These are phyloP conservation scores for Hypanus sabinus DNA, from an alignment of 2,113 vertebrate species.

Conservation along the genomic window DNA sequence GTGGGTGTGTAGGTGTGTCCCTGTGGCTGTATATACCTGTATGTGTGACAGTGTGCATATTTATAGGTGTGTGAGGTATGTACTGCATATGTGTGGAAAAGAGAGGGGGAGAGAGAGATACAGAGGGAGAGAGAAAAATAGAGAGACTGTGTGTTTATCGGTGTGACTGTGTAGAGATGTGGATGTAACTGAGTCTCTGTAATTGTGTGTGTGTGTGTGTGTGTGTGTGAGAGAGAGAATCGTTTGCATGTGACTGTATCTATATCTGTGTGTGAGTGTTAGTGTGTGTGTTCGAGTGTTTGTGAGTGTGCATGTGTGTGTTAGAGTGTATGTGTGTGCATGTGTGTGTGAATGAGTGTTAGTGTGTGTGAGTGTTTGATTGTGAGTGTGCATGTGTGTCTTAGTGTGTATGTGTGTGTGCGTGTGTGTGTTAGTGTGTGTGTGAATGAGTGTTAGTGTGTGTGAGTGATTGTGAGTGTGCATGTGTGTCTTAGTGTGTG, in stretches of 20 bases:
- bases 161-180: not conserved
- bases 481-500: not conserved
- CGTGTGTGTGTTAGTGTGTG: not conserved
- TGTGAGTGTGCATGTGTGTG: no score
- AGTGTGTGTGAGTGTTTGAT: no score
- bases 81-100: not conserved
- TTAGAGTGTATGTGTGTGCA: no score
- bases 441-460: not conserved
- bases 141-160: not conserved
- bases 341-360: no score
- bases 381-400: not conserved
- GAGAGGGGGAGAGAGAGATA: no score
- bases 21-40: not conserved
- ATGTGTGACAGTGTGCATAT: not conserved
- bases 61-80: not conserved
- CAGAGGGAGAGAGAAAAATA: no score
- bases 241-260: no score
- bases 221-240: no score
- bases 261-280: no score
- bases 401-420: not conserved
- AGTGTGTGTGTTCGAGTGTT: no score
- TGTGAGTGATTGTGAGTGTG: not conserved
- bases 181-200: not conserved
- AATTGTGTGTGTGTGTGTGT: no score
- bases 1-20: not conserved